Evolutionary conservation across 2,113 vertebrate genomes (phyloP), one percentile per base, ranked within the genome.

Genomic region (Bos indicus): DNA sequence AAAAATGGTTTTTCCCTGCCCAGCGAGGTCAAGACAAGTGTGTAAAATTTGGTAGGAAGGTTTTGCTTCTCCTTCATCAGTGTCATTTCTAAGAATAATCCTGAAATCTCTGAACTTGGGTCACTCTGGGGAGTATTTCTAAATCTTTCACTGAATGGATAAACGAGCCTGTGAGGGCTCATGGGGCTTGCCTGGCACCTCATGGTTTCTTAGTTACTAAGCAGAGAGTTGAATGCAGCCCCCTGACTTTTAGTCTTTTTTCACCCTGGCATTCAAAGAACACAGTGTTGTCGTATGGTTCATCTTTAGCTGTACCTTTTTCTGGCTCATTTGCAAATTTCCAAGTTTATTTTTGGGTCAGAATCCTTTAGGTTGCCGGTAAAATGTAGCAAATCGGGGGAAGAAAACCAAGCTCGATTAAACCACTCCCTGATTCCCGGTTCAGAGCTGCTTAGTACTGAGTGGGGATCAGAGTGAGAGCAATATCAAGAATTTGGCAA

Each of bases 271-370:
- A 7, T 86, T 77, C 74, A 62, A 15, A 92, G 52, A 26, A 5
- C 33, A 0, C 3, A 28, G 16, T 7, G 21, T 26, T 19, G 2
- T 15, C 0, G 1, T 9, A 7, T 3, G 57, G 60, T 46, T 56
- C 43, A 5, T 11, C 9, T 57, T 40, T 74, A 43, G 30, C 26
- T 3, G 5, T 40, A 62, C 77, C 64, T 28, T 64, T 97, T 90
- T 77, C 94, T 85, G 43, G 30, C 85, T 84, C 6, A 52, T 43
- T 33, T 6, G 67, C 83, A 93, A 33, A 48, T 80, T 46, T 88
- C 77, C 86, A 82, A 23, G 77, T 67, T 40, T 74, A 33, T 52
- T 51, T 97, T 91, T 14, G 46, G 40, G 48, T 91, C 33, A 81
- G 90, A 91, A 46, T n/a, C 59, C 82, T 59, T 74, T 84, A 48